These are phyloP conservation scores for Epistrophella euchroma DNA, from an alignment of 2,888 invertebrate species.

Conservation along the genomic window DNA sequence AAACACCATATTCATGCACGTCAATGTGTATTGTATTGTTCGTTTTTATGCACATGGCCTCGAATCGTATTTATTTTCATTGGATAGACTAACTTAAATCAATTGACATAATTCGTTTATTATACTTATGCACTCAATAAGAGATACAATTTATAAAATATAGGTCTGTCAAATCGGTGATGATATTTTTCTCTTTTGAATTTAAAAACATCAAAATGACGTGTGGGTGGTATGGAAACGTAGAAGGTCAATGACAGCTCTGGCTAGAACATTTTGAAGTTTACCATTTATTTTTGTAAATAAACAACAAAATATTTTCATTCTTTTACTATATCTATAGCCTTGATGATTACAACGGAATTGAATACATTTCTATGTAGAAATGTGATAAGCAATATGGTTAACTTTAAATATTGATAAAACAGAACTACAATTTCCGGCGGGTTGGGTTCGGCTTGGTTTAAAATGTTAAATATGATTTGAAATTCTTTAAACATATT, in stretches of 20 bases:
- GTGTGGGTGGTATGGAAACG: neutral
- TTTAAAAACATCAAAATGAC: constrained; percentile 1
- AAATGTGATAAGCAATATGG: neutral
- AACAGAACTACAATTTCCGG: constrained; percentile 29
- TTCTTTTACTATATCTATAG: neutral
- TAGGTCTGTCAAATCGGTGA: constrained; percentile 18
- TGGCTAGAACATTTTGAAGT: constrained; percentile 11
- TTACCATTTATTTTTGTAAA: constrained; percentile 3
- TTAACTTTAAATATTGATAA: constrained; percentile 20
- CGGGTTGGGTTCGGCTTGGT: constrained; percentile 3
- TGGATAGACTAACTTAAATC: constrained; percentile 34
- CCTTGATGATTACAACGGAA: neutral
- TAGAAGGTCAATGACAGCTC: constrained; percentile 57
- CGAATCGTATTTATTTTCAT: constrained; percentile 41
- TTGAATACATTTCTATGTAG: neutral
- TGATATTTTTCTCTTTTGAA: constrained; percentile 10
- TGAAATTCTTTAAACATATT: neutral
- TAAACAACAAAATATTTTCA: neutral
- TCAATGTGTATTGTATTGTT: constrained; percentile 40
- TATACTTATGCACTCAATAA: neutral
- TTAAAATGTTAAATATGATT: constrained; percentile 22
- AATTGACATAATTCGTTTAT: constrained; percentile 47
- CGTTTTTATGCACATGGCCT: constrained; percentile 31
- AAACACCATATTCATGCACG: constrained; percentile 26
- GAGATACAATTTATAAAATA: constrained; percentile 10